Conservation (phyloP, 2,113 vertebrate genomes). For the Pavo muticus region DNA sequence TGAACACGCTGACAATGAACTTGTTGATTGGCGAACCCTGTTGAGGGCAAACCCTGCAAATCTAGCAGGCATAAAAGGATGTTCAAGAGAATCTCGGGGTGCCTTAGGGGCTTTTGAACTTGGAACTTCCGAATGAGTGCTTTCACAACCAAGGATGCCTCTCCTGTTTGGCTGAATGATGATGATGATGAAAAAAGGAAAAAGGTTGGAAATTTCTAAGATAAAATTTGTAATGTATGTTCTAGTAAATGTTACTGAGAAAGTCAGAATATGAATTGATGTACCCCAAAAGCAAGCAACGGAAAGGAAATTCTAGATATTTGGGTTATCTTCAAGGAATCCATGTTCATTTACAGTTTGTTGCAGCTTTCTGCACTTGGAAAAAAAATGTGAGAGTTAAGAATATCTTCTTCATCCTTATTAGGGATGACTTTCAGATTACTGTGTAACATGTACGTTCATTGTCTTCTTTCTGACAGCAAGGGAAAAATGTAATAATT, state of each 20-base stretch:
- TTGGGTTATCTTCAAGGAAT: background rate
- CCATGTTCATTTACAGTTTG: background rate
- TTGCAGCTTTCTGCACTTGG: background rate
- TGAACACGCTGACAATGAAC: too few relatives aligned
- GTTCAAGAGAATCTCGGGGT: too few relatives aligned
- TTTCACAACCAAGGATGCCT: too few relatives aligned
- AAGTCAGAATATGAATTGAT: background rate
- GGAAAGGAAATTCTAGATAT: background rate
- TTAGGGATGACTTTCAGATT: background rate
- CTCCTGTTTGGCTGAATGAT: too few relatives aligned
- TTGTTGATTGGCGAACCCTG: too few relatives aligned
- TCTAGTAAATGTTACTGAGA: background rate
- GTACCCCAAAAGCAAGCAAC: background rate
- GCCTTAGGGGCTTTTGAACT: too few relatives aligned
- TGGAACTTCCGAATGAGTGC: too few relatives aligned
- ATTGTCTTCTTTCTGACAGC: background rate
- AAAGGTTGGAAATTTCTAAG: background rate
- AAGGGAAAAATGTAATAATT: background rate
- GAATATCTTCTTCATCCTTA: background rate
- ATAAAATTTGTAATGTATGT: background rate
- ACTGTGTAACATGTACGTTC: background rate
- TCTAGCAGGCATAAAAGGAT: too few relatives aligned
- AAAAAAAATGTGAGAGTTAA: background rate
- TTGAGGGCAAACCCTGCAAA: too few relatives aligned
- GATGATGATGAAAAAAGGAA: background rate